Base-by-base conservation (phyloP, 2,888 invertebrate species). In the Lepetodrilus schrolli region DNA sequence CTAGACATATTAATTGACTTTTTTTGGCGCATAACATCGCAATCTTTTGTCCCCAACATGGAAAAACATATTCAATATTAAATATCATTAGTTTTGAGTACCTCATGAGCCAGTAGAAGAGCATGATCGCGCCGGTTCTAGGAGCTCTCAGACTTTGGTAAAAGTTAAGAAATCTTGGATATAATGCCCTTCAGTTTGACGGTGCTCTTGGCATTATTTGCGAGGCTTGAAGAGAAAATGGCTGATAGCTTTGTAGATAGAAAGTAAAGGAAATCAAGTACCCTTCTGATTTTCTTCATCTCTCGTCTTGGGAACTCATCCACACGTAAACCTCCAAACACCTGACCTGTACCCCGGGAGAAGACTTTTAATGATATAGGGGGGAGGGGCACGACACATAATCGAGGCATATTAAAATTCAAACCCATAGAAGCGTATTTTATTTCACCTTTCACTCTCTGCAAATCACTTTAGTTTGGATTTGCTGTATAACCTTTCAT, bases 11-110 rank as follows among this genome's bases (percentile, higher is more conserved):
- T 68, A 38, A 47, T 47, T 47, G 43, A 68, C 68, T 68, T 47
- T 68, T n/a, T 17, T 43, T 47, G 30, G 47, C 47, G 17, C 43
- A 26, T 68, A 20, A 26, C 68, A 68, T 26, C 20, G 26, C 68
- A 43, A 43, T 23, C 47, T 30, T 43, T 68, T 68, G 68, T 43
- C 38, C 43, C 4, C n/a, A 68, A 47, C 68, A 68, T 43, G 47
- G 43, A 26, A 68, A 68, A 68, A 68, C 38, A 68, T 68, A 38
- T 68, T 68, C 30, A 68, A 68, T 68, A 68, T 47, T 68, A 43
- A 68, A 47, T 73, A 66, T 48, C 49, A 37, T 66, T 36, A 48
- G 49, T 72, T 66, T 50, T 23, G 58, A 58, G 58, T 34, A 34
- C 10, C 26, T 30, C 30, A 30, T 34, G 58, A 34, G 26, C 30